These are phyloP conservation scores for Drosophila mayaguana DNA, from an alignment of 2,888 invertebrate genomes.

Conservation along the genomic window DNA sequence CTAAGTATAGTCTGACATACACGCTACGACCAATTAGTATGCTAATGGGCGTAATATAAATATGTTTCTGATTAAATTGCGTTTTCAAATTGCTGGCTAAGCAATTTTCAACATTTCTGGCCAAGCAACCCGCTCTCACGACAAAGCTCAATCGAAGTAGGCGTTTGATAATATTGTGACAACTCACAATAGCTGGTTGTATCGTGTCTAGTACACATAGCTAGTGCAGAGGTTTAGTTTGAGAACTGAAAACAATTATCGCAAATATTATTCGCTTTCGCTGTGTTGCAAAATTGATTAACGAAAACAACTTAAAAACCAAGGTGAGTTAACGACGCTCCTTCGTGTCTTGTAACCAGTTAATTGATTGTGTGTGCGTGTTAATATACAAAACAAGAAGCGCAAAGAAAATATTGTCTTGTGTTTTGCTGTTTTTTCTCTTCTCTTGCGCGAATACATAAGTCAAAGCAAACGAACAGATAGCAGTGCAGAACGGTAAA, in stretches of 20 bases:
- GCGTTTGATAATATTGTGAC: slow-evolving; percentile 45
- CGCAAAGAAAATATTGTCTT: slow-evolving; percentile 28
- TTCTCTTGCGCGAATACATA: slow-evolving; percentile 54
- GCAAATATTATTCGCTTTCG: slow-evolving; percentile 62
- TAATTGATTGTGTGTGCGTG: slow-evolving; percentile 19
- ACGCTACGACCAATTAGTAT: slow-evolving; percentile 41
- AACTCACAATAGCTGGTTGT: slow-evolving; percentile 59
- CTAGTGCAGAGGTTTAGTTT: slow-evolving; percentile 55
- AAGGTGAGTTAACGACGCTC: slow-evolving; percentile 53
- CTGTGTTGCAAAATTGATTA: slow-evolving; percentile 58
- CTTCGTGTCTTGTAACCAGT: slow-evolving; percentile 5
- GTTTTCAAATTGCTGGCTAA: slow-evolving; percentile 2
- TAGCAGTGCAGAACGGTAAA: slow-evolving; percentile 56
- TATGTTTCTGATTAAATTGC: slow-evolving; percentile 13
- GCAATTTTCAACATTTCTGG: background rate
- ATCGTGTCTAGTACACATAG: slow-evolving; percentile 60
- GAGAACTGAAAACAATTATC: slow-evolving; percentile 67
- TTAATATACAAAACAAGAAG: slow-evolving; percentile 36
- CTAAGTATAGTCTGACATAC: slow-evolving; percentile 13
- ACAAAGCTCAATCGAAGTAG: slow-evolving; percentile 37
- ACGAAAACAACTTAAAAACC: slow-evolving; percentile 43
- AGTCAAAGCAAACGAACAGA: slow-evolving; percentile 53
- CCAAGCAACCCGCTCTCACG: background rate
- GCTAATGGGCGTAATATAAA: slow-evolving; percentile 10
- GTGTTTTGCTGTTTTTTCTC: slow-evolving; percentile 41